Evolutionary conservation across 2,888 invertebrate genomes (phyloP).

Genomic region (Itoplectis maculator): DNA sequence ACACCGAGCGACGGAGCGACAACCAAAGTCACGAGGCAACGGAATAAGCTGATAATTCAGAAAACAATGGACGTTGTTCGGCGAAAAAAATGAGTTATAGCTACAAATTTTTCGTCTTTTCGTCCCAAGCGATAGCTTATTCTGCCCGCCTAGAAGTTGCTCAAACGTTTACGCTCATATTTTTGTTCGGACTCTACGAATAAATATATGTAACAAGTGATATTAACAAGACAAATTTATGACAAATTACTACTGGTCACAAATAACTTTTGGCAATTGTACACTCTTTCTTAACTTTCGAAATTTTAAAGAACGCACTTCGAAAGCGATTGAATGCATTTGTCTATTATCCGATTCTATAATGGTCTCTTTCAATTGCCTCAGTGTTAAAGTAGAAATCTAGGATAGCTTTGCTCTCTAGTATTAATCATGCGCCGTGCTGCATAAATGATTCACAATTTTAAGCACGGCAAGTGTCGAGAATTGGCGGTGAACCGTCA

Average conservation of each 20-base stretch:
- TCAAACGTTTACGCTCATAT: constrained; percentile 19
- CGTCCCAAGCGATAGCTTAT: not conserved
- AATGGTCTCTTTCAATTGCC: constrained; percentile 14
- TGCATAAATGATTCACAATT: constrained; percentile 8
- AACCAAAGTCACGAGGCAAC: constrained; percentile 93
- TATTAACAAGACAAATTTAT: constrained; percentile 3
- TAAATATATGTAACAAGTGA: constrained; percentile 10
- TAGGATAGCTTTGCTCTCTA: constrained; percentile 10
- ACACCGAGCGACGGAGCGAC: constrained; percentile 86
- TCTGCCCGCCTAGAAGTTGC: constrained; percentile 14
- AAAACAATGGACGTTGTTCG: constrained; percentile 85
- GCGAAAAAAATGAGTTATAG: constrained; percentile 72
- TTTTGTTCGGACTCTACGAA: not conserved
- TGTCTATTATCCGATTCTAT: not conserved
- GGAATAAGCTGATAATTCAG: constrained; percentile 93
- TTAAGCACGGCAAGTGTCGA: not conserved
- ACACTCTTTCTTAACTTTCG: not conserved
- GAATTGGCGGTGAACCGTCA: not conserved
- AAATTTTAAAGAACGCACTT: not conserved
- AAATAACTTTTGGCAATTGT: constrained; percentile 7
- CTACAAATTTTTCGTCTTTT: constrained; percentile 25
- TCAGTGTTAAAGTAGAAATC: not conserved
- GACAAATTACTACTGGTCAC: not conserved
- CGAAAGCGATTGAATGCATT: constrained; percentile 11
- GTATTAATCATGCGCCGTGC: not conserved